Evolutionary conservation across 2,113 vertebrate genomes (phyloP).

Genomic region (Gallinago jamesoni): DNA sequence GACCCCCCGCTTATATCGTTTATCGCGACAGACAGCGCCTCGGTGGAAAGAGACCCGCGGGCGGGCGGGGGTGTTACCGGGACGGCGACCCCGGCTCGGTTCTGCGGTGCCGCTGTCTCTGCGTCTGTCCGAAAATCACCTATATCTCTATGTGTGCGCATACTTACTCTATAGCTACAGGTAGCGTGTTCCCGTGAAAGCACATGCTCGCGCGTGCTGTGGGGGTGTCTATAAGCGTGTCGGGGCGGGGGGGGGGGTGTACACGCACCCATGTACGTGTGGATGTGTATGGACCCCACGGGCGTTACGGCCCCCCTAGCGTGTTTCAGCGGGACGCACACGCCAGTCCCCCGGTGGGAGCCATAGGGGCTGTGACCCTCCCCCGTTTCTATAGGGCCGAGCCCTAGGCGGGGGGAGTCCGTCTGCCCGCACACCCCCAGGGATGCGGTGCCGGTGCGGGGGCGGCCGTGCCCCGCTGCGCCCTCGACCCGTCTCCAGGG

Average conservation of each 20-base stretch:
- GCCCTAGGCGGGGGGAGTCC: background rate
- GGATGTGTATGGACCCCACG: background rate
- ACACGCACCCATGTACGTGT: background rate
- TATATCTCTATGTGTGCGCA: fast-evolving
- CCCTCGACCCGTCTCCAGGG: background rate
- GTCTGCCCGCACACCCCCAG: fast-evolving
- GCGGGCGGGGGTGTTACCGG: background rate
- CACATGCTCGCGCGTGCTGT: background rate
- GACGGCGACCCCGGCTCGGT: background rate
- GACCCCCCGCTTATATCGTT: background rate
- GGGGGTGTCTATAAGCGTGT: too few species aligned
- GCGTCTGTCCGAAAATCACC: background rate
- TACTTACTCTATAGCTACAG: background rate
- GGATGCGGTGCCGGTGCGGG: background rate
- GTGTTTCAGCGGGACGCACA: background rate
- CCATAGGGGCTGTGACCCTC: background rate
- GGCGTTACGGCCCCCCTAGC: background rate
- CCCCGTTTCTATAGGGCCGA: background rate
- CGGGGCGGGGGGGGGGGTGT: too few species aligned
- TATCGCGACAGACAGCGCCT: background rate
- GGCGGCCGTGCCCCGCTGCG: background rate
- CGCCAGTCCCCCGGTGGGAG: background rate
- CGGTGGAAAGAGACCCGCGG: background rate
- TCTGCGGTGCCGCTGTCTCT: background rate
- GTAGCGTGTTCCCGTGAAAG: background rate